A percentile compares a stretch with the other conserved stretches of the same genome.
phyloP scores from a whole-genome alignment of 2,113 vertebrate genomes.

The Cygnus atratus region DNA sequence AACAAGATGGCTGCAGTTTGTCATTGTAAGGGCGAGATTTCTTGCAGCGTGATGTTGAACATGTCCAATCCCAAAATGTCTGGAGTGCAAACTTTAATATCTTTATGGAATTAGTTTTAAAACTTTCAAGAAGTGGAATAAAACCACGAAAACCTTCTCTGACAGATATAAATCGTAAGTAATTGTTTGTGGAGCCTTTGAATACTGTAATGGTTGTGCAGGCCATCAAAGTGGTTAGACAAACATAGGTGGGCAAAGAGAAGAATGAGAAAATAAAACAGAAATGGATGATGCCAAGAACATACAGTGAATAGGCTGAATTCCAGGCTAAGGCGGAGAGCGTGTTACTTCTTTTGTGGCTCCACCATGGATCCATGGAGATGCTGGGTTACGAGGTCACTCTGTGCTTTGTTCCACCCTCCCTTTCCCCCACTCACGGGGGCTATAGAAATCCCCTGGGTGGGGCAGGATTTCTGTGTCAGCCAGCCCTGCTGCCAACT shows the following conservation, averaged over 20 bases:
- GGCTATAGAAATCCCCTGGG: background rate
- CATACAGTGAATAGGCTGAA: slow-evolving; percentile 9
- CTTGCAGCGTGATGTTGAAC: background rate
- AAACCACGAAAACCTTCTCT: background rate
- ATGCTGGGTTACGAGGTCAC: background rate
- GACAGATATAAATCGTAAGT: background rate
- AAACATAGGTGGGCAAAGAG: slow-evolving; percentile 18
- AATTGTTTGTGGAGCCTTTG: background rate
- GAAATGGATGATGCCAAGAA: background rate
- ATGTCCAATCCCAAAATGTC: background rate
- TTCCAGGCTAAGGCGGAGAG: background rate
- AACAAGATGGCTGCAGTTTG: slow-evolving; percentile 21
- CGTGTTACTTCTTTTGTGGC: background rate
- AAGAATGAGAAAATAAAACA: background rate
- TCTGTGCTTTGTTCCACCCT: background rate
- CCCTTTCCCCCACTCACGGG: background rate
- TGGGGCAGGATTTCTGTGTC: slow-evolving; percentile 5
- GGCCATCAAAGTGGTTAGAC: background rate
- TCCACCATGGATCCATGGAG: background rate
- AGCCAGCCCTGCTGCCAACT: background rate
- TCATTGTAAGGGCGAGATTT: slow-evolving; percentile 1
- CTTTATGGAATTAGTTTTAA: background rate
- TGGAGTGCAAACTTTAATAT: slow-evolving; percentile 7
- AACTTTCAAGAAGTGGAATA: background rate
- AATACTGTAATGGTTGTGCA: background rate